Evolutionary conservation across 2,888 invertebrate genomes (phyloP).

Genomic region (Xestia sexstrigata): DNA sequence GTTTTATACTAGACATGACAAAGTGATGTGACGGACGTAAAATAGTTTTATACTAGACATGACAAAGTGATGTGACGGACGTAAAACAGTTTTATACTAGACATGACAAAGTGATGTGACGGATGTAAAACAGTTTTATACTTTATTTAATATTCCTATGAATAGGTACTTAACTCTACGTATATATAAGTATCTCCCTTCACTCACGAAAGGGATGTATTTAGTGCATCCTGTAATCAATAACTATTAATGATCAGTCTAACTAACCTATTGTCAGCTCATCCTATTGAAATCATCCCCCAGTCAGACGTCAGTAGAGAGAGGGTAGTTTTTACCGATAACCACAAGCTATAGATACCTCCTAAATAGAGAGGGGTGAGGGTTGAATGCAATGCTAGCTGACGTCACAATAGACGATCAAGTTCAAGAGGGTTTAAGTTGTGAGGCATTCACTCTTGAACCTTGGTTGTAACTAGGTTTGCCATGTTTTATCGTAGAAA

Average conservation of each 20-base stretch:
- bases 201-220: neutral
- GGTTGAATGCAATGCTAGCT: constrained; percentile 4
- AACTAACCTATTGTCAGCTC: neutral
- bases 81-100: too few relatives aligned
- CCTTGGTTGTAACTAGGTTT: neutral
- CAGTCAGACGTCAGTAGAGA: neutral
- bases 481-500: too few relatives aligned
- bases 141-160: too few relatives aligned
- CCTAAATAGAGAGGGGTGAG: neutral
- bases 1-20: too few relatives aligned
- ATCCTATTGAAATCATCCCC: neutral
- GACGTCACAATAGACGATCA: constrained; percentile 7
- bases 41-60: too few relatives aligned
- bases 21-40: too few relatives aligned
- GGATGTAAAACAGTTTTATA: too few relatives aligned
- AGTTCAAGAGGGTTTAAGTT: constrained; percentile 24
- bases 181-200: neutral
- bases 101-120: too few relatives aligned
- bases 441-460: neutral
- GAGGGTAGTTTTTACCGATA: neutral
- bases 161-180: too few relatives aligned
- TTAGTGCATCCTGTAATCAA: neutral
- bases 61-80: too few relatives aligned
- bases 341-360: neutral
- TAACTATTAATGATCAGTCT: neutral